phyloP scores from a whole-genome alignment of 2,888 invertebrate genomes.

The Parasteatoda lunata region DNA sequence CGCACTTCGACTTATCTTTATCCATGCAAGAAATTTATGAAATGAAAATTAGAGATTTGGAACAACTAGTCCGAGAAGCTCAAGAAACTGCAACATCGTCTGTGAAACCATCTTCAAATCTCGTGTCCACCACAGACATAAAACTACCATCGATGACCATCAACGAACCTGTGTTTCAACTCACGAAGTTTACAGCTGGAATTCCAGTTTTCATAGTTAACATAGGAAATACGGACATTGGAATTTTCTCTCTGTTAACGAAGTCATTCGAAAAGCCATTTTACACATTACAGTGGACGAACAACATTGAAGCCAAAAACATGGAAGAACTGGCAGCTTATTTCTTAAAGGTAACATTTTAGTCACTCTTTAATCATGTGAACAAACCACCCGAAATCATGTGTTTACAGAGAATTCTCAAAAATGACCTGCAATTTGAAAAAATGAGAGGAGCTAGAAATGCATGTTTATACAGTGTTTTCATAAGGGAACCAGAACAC shows the following conservation, averaged over 20 bases:
- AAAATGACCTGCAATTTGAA: no score
- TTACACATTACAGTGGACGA: conserved; percentile 91
- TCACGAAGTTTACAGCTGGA: conserved; percentile 41
- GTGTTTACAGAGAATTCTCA: no score
- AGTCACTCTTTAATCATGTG: no score
- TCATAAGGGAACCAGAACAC: no score
- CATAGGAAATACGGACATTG: conserved; percentile 75
- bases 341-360: conserved; percentile 70
- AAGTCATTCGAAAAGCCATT: conserved; percentile 83
- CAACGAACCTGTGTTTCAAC: no score
- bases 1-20: conserved; percentile 89
- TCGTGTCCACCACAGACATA: conserved; percentile 79
- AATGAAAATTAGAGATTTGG: conserved; percentile 80
- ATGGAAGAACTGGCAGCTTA: conserved; percentile 49
- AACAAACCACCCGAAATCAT: no score
- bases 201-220: conserved; percentile 78
- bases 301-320: conserved; percentile 20
- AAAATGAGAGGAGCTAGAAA: no score
- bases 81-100: not conserved
- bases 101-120: conserved; percentile 41
- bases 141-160: conserved; percentile 75
- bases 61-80: conserved; percentile 12
- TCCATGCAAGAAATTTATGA: conserved; percentile 92
- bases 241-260: conserved; percentile 75
- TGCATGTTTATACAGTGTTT: no score